Base-by-base conservation (phyloP, 2,113 vertebrate genomes). In the Abramis brama region DNA sequence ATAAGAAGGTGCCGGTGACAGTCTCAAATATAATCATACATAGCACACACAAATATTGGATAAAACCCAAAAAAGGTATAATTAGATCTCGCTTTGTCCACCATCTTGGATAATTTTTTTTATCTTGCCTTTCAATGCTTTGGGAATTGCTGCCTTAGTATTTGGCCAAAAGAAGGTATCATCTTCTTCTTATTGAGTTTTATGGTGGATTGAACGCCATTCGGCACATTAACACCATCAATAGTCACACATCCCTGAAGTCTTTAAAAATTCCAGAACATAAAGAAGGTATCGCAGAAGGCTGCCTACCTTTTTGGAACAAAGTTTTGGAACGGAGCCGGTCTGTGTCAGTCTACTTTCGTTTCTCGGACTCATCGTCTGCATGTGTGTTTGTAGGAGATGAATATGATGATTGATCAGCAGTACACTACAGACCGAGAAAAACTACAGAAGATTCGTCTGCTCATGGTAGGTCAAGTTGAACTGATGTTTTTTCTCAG, bases 361-460 rank as follows among this genome's bases (percentile, higher is more conserved):
- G 19, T 68, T 6, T 33, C 36, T 68, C 13, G 21, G 15, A 27
- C 25, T 39, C 43, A 45, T 5, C 60, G 1, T 39, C 10, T 27
- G 60, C 11, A 59, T 33, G 3, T 36, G 75, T 81, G 39, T 74
- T 52, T 86, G 36, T 89, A 99, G 97, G 97, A 99, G 91, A 94
- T 96, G 15, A 94, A 92, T 86, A 92, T 94, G 80, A 89, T 96
- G 43, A 96, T 99, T 86, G 96, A 99, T 78, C 94, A 95, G 87
- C 96, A 97, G 83, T 96, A 98, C 92, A 94, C 92, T 88, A 88
- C 92, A 15, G 98, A 99, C 89, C 92, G 94, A 89, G 97, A 98
- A n/a, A 99, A 99, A 57, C 96, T 99, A 4, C 97, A 98, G 86
- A 99, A 97, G 94, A 98, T 99, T 86, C 95, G 97, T 0, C 94